A percentile compares a stretch with the other conserved stretches of the same genome.
Conservation (phyloP, 1,140 invertebrate genomes). For the Drosophila arawakana region DNA sequence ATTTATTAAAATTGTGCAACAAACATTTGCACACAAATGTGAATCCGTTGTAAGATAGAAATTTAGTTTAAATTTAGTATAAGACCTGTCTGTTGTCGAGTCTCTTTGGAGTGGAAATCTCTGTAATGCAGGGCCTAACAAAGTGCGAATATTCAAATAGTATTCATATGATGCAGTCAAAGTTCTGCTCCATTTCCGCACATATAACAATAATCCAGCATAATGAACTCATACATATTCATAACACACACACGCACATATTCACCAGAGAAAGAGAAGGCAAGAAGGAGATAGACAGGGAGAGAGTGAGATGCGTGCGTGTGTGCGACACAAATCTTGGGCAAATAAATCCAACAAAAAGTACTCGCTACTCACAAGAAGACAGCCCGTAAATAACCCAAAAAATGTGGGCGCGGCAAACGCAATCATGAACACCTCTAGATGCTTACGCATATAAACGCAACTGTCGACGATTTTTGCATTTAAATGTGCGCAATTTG, state of each 20-base stretch:
- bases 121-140: conserved; percentile 28
- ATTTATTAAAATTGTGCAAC: no score
- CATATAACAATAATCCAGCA: conserved; percentile 67
- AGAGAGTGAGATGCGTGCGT: conserved; percentile 51
- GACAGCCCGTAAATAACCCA: conserved; percentile 64
- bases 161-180: conserved; percentile 58
- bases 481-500: conserved; percentile 81
- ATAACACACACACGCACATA: conserved; percentile 54
- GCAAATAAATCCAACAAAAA: conserved; percentile 72
- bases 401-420: conserved; percentile 34
- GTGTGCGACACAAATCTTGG: conserved; percentile 76
- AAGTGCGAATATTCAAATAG: conserved; percentile 64
- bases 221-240: conserved; percentile 81
- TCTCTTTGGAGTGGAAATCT: conserved; percentile 8
- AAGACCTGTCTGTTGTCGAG: not conserved
- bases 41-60: no score
- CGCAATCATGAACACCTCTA: conserved; percentile 71
- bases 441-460: conserved; percentile 44
- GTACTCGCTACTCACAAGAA: conserved; percentile 52
- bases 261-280: not conserved
- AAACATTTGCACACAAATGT: no score
- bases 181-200: conserved; percentile 74
- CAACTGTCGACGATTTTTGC: conserved; percentile 75
- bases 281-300: not conserved
- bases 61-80: not conserved